Percentiles rank a stretch among this genome's conserved stretches.
Evolutionary conservation across 2,888 invertebrate species (phyloP).

Genomic region (Cryptocephalus primarius): DNA sequence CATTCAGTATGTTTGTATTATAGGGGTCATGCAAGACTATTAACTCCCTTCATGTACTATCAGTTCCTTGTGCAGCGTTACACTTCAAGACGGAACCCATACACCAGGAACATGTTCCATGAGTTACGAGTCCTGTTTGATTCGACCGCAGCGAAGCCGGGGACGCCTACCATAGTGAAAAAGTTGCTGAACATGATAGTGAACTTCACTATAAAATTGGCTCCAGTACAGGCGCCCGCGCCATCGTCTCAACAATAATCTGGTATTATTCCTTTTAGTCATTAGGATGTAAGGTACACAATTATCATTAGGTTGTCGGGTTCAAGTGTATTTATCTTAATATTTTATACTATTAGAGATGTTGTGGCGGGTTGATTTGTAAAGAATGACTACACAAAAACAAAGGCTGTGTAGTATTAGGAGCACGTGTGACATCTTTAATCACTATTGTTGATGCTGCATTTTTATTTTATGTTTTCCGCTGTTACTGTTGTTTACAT

Average conservation of each 20-base stretch:
- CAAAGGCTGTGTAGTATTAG: too few relatives aligned
- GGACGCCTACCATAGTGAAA: constrained; percentile 55
- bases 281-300: too few relatives aligned
- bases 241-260: constrained; percentile 23
- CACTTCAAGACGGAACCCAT: constrained; percentile 89
- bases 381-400: too few relatives aligned
- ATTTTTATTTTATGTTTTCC: too few relatives aligned
- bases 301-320: too few relatives aligned
- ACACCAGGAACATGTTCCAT: constrained; percentile 84
- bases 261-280: not conserved
- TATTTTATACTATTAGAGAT: too few relatives aligned
- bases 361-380: too few relatives aligned
- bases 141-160: constrained; percentile 53
- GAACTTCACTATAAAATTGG: constrained; percentile 62
- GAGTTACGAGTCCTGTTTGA: constrained; percentile 71
- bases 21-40: constrained; percentile 82
- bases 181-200: constrained; percentile 51
- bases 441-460: too few relatives aligned
- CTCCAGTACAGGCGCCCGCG: constrained; percentile 48
- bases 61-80: constrained; percentile 90
- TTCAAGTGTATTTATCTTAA: too few relatives aligned
- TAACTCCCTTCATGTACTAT: constrained; percentile 94
- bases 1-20: constrained; percentile 26
- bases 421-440: too few relatives aligned
- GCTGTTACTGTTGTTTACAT: too few relatives aligned